Conservation (phyloP, 2,113 vertebrate genomes). For the Peucedramus taeniatus region DNA sequence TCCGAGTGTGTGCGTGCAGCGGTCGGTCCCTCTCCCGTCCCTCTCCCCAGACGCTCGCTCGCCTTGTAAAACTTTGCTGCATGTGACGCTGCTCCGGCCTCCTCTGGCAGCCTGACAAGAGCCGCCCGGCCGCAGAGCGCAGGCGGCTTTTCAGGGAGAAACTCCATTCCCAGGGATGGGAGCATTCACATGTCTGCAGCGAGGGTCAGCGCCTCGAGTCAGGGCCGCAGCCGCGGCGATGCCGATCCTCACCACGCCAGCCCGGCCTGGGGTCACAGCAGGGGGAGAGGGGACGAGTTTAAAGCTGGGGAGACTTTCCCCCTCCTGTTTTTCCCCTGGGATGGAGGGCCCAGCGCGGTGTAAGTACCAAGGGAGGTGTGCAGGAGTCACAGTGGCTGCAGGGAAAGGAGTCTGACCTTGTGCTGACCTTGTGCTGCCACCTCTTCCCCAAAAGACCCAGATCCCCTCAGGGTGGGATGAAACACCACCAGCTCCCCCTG, state of each 20-base stretch:
- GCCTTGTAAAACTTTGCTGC: conserved; percentile 67
- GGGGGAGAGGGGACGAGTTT: neutral
- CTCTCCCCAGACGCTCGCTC: conserved; percentile 49
- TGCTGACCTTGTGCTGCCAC: neutral
- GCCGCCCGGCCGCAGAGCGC: conserved; percentile 39
- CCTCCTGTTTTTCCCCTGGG: neutral
- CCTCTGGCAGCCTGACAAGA: conserved; percentile 69
- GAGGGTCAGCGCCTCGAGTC: neutral
- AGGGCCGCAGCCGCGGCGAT: fast-evolving
- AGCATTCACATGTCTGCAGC: neutral
- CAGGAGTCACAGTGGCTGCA: fast-evolving
- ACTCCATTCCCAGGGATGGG: neutral
- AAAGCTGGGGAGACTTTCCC: neutral
- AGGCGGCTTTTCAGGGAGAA: conserved; percentile 55
- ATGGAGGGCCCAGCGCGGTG: fast-evolving
- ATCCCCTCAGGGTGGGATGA: neutral
- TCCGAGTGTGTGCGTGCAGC: neutral
- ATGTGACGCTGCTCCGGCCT: conserved; percentile 69
- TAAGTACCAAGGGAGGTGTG: neutral
- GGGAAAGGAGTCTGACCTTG: neutral
- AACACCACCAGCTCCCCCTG: fast-evolving
- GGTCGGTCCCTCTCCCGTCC: conserved; percentile 2
- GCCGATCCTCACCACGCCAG: fast-evolving
- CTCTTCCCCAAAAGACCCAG: neutral
- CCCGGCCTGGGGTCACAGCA: neutral